Evolutionary conservation across 2,113 vertebrate genomes (phyloP), one percentile per base, ranked within the genome.

Genomic region (Oreochromis aureus): DNA sequence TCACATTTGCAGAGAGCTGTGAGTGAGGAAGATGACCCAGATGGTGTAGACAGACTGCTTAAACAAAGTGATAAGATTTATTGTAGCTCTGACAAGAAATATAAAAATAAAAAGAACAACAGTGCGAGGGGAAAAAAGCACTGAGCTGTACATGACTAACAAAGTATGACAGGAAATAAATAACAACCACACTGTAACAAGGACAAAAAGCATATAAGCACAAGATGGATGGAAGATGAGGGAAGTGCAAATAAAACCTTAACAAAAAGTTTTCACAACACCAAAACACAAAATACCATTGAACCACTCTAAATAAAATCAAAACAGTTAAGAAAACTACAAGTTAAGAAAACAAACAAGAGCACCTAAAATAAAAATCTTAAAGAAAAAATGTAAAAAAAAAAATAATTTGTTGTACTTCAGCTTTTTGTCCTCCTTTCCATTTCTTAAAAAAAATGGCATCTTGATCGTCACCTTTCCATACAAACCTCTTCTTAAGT

Each of bases 1-100:
- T 54, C 53, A n/a, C 51, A 54, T 54, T 54, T 54, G 53, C 46
- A 48, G 46, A n/a, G 53, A 3, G 9, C 53, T 54, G 53, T n/a
- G 53, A 54, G 53, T 54, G 53, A 54, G 53, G 0, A 22, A 54
- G 53, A 53, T 53, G 51, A 53, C 1, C 51, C 18, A 5, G 18
- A 53, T 22, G 53, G 0, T 54, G 53, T n/a, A 6, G 3, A 54
- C 10, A 54, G 53, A 54, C 0, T 54, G 10, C 2, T 54, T 22
- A 22, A 6, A 10, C 19, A 22, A 54, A 54, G 53, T 54, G 19
- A 54, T 22, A 22, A 22, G 53, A 22, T 22, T 54, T 54, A 54
- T 22, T 22, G 53, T 54, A 10, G 10, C 53, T 54, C 19, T 54
- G 53, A 54, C 53, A 54, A 51, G 1, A 48, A 48, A 54, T n/a